These are phyloP conservation scores for Maccullochella peelii DNA, from an alignment of 2,113 vertebrate genomes.

Conservation along the genomic window DNA sequence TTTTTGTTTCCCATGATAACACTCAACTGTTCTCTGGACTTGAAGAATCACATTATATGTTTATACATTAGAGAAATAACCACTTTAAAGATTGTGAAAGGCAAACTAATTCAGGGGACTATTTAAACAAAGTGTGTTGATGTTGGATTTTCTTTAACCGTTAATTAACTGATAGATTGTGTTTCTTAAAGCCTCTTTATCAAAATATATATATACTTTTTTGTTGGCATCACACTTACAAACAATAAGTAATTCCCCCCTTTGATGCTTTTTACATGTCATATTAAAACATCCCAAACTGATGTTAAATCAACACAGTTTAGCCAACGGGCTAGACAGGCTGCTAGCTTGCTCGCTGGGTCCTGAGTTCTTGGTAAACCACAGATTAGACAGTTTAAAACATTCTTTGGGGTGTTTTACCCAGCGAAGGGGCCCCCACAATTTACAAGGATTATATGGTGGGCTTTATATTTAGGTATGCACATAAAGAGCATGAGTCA, in stretches of 20 bases:
- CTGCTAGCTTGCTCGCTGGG: slow-evolving; percentile 38
- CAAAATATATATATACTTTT: not conserved
- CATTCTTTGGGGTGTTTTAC: slow-evolving; percentile 83
- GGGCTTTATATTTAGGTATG: slow-evolving; percentile 81
- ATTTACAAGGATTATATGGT: slow-evolving; percentile 76
- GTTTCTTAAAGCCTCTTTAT: not conserved
- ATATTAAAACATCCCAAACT: not conserved
- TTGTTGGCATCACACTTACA: not conserved
- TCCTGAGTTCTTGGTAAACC: slow-evolving; percentile 72
- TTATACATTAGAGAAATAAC: slow-evolving; percentile 7
- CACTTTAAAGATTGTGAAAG: not conserved
- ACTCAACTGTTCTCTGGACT: not conserved
- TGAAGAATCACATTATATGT: slow-evolving; percentile 22
- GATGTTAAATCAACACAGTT: slow-evolving; percentile 44
- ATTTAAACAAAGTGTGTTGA: not conserved
- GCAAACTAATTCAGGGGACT: not conserved
- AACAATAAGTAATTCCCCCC: not conserved
- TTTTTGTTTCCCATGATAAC: slow-evolving; percentile 24
- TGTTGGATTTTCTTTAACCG: not conserved
- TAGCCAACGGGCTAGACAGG: slow-evolving; percentile 25
- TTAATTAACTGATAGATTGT: not conserved
- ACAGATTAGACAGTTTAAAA: slow-evolving; percentile 82
- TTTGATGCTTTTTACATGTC: not conserved
- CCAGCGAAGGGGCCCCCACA: slow-evolving; percentile 55
- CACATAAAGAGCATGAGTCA: slow-evolving; percentile 73